Evolutionary conservation across 1,140 invertebrate species (phyloP), one percentile per base, ranked within the genome.

Genomic region (Bombus pascuorum): DNA sequence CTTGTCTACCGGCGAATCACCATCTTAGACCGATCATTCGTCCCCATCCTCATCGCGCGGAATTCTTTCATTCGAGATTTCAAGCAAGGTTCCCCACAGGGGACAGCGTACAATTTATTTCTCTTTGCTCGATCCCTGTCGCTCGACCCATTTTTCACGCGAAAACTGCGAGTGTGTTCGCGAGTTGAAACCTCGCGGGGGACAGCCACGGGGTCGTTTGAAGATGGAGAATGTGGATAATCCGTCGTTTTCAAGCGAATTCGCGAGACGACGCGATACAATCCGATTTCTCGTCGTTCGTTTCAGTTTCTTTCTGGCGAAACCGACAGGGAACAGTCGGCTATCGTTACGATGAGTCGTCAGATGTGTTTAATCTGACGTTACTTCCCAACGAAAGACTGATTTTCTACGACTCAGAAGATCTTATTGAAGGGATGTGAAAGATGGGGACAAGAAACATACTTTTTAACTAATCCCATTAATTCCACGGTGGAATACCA

Each of bases 241-340:
- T 83, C 73, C 74, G 65, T 34, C 62, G 62, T 83, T 83, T 77
- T 65, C 76, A 68, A 53, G 15, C 81, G 59, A 83, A 34, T 76
- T 76, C 37, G 53, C 9, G 62, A 68, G 44, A 44, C 81, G 65
- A 34, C 62, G 34, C 34, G 74, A 44, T 77, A 57, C 42, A 70
- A 83, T 83, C 62, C 44, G 62, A 39, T 78, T 77, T 18, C 25
- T 9, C 34, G 62, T 28, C 59, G 57, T n/a, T 42, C 37, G 34
- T 72, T 72, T 32, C 28, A 42, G 6, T 3, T 8, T 4, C 34
- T 28, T 62, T 37, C 25, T 8, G 0, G 12, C 12, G 13, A 44
- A 42, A 44, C 13, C 42, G 39, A 28, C 28, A 13, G 39, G 70
- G 15, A 42, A 44, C 28, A 44, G 39, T 39, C 39, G 12, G 70